Evolutionary conservation across 2,888 invertebrate genomes (phyloP).

Genomic region (Yponomeuta plumbellus): DNA sequence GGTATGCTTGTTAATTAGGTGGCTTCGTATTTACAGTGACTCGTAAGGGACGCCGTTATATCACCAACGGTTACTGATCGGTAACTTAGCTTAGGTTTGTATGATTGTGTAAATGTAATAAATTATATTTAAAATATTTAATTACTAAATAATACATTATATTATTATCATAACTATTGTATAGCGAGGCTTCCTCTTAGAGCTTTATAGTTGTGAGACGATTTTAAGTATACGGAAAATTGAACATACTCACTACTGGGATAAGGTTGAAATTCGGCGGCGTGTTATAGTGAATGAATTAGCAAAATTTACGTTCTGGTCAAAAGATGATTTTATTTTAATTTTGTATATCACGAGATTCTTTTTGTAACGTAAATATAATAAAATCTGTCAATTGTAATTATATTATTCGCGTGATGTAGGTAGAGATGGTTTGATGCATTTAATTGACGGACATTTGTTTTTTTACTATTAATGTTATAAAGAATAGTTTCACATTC

Average conservation of each 20-base stretch:
- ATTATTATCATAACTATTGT: conserved; percentile 51
- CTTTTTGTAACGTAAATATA: conserved; percentile 4
- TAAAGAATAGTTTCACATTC: conserved; percentile 25
- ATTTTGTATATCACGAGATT: conserved; percentile 24
- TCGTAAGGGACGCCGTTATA: not conserved
- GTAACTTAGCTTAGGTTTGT: conserved; percentile 36
- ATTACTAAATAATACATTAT: conserved; percentile 35
- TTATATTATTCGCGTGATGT: conserved; percentile 17
- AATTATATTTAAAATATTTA: conserved; percentile 61
- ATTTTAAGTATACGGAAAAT: conserved; percentile 64
- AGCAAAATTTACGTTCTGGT: conserved; percentile 15
- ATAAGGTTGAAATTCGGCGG: conserved; percentile 49
- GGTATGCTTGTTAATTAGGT: not conserved
- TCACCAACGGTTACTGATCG: conserved; percentile 5
- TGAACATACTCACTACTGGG: conserved; percentile 65
- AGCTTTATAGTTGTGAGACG: conserved; percentile 70
- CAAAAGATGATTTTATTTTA: conserved; percentile 18
- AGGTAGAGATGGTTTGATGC: conserved; percentile 26
- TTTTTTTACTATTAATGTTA: conserved; percentile 5
- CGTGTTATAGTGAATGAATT: not conserved
- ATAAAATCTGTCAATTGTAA: conserved; percentile 19
- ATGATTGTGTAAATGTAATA: conserved; percentile 68
- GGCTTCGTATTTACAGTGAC: not conserved
- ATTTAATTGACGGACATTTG: conserved; percentile 25
- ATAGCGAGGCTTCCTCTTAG: conserved; percentile 74